Base-by-base conservation (phyloP, 2,888 invertebrate species). In the Drosophila kuntzei region DNA sequence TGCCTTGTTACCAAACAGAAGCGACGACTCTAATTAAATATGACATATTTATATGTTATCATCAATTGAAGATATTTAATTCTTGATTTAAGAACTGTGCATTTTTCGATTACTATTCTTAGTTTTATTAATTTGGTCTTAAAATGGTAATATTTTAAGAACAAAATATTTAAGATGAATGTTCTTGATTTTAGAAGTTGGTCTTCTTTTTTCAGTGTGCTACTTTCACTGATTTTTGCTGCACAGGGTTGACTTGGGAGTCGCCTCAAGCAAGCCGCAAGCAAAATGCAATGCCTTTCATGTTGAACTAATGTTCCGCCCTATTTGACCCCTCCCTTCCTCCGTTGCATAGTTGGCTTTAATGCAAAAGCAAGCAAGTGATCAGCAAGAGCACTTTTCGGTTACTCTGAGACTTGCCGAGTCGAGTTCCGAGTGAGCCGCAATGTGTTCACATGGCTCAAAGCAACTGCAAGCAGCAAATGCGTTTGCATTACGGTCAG, bases 401-500 rank as follows among this genome's bases (percentile, higher is more conserved):
- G 66, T 66, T 59, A 39, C 27, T 65, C 41, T 8, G 39, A 60
- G 39, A 43, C 46, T 44, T 25, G 16, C 41, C 43, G 36, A 60
- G 36, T 27, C 44, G 29, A 54, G 62, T 49, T 59, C 37, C 58
- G 9, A 57, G 39, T 39, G 43, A 44, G 63, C 63, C 73, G 37
- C 69, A 73, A 55, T 65, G 47, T 70, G 68, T 57, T 69, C 47
- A 60, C 66, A 65, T 61, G 66, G 53, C 71, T 41, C 57, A 57
- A 36, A 65, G 64, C 50, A 36, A 43, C 61, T 77, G 69, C 65
- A 58, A 67, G 71, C 82, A 80, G 76, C 79, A 80, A 89, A 83
- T 87, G 81, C 87, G 79, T 83, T 83, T 79, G 85, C 85, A 84
- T 88, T 81, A 81, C 71, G 83, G 83, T 83, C 77, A 74, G 71